Evolutionary conservation across 2,113 vertebrate genomes (phyloP).

Genomic region (Vimba vimba): DNA sequence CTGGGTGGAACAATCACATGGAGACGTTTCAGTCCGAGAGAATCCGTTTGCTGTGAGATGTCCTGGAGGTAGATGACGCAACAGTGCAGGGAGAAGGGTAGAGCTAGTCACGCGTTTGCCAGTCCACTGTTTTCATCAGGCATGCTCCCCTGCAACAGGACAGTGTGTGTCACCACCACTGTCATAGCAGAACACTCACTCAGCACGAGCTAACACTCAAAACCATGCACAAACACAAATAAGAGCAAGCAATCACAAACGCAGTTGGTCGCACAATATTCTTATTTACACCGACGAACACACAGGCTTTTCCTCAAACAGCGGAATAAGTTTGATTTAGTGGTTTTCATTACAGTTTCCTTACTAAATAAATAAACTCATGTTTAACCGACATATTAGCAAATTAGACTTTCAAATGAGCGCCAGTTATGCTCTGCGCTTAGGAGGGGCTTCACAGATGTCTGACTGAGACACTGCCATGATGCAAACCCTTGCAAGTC

Average conservation of each 20-base stretch:
- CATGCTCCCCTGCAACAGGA: constrained; percentile 24
- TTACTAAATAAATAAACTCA: constrained; percentile 1
- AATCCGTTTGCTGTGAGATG: constrained; percentile 40
- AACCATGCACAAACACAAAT: constrained; percentile 12
- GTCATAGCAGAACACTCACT: constrained; percentile 19
- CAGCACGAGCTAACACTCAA: constrained; percentile 19
- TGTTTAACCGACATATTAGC: constrained; percentile 5
- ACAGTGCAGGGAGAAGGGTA: constrained; percentile 34
- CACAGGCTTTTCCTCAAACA: not conserved
- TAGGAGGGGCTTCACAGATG: constrained; percentile 27
- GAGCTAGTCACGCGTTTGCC: constrained; percentile 40
- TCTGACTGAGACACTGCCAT: constrained; percentile 27
- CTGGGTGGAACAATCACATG: constrained; percentile 1
- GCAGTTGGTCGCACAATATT: not conserved
- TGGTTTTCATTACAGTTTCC: constrained; percentile 4
- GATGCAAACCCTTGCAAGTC: constrained; percentile 53
- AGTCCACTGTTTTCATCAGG: constrained; percentile 53
- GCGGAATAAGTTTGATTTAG: constrained; percentile 15
- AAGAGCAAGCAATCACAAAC: not conserved
- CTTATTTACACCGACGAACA: not conserved
- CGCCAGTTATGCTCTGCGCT: not conserved
- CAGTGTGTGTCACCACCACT: constrained; percentile 16
- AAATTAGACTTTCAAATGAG: constrained; percentile 35
- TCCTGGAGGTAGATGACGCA: constrained; percentile 57
- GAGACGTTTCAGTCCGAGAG: constrained; percentile 34